Conservation (phyloP, 1,140 invertebrate genomes). For the Odontomachus brunneus region DNA sequence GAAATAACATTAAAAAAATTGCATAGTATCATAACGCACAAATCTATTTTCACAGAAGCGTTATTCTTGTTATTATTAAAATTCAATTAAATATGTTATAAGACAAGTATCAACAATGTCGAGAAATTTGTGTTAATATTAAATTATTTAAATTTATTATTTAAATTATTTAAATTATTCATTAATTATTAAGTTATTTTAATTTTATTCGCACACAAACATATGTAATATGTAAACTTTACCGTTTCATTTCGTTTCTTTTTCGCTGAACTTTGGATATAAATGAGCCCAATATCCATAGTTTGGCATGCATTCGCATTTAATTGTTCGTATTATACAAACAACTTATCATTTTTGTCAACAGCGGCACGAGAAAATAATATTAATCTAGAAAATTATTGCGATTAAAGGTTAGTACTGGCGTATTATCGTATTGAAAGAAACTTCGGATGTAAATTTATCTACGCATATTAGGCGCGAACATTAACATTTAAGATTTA, state of each 20-base stretch:
- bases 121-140: background rate
- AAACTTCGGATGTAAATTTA: constrained; percentile 4
- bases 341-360: background rate
- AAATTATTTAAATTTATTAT: background rate
- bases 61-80: constrained; percentile 4
- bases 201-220: background rate
- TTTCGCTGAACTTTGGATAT: constrained; percentile 41
- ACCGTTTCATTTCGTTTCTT: too few species aligned
- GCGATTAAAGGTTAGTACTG: background rate
- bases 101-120: background rate
- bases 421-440: background rate
- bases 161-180: too few species aligned
- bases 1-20: constrained; percentile 22
- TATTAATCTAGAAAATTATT: constrained; percentile 12
- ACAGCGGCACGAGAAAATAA: constrained; percentile 1
- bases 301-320: constrained; percentile 20
- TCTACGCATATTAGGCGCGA: constrained; percentile 5
- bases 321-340: background rate
- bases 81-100: constrained; percentile 14
- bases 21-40: constrained; percentile 51
- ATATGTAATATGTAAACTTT: background rate
- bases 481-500: constrained; percentile 27
- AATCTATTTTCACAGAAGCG: background rate
- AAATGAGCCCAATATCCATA: constrained; percentile 65
- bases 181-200: too few species aligned